Conservation (phyloP, 2,797 vertebrate genomes). For the Siniperca scherzeri region DNA sequence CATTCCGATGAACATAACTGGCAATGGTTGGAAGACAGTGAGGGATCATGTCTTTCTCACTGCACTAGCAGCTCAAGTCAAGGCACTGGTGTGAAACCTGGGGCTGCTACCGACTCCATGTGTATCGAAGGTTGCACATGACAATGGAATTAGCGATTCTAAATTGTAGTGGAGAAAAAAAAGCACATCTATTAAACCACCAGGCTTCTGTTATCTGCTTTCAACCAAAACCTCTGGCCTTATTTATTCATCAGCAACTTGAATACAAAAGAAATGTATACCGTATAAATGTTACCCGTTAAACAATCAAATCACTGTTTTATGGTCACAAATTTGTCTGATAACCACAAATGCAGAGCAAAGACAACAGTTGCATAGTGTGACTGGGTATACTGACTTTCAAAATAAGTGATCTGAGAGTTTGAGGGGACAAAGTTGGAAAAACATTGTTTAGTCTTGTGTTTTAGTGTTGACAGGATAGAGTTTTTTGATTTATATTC, state of each 20-base stretch:
- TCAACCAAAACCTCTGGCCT: neutral
- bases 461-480: too few species aligned
- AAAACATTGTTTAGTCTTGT: too few species aligned
- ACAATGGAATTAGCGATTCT: neutral
- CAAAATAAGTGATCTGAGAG: neutral
- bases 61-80: neutral
- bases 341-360: neutral
- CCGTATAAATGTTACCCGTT: too few species aligned
- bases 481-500: too few species aligned
- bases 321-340: neutral
- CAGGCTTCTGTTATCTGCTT: constrained; percentile 3
- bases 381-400: neutral
- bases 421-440: too few species aligned
- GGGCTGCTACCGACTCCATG: neutral
- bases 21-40: neutral
- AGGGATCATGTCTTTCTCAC: neutral
- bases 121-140: constrained; percentile 5
- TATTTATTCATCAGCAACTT: neutral
- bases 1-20: neutral
- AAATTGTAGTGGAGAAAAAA: neutral
- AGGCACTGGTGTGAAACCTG: neutral
- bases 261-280: neutral
- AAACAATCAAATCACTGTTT: neutral
- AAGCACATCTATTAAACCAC: neutral
- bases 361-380: neutral